Percentiles rank a stretch among this genome's conserved stretches.
Evolutionary conservation across 2,113 vertebrate genomes (phyloP).

Genomic region (Burhinus oedicnemus): DNA sequence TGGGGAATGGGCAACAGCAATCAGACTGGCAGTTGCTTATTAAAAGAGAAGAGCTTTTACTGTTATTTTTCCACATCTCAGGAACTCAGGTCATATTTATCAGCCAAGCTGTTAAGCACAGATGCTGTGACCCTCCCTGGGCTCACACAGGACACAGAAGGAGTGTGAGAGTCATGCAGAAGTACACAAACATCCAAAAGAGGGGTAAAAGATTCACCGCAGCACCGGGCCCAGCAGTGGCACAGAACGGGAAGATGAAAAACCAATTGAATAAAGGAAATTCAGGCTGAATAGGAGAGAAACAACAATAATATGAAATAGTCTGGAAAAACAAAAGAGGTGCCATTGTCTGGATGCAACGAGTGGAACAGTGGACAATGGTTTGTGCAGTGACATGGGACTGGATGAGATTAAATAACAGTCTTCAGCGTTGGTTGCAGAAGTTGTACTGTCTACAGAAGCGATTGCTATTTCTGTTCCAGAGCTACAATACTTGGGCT

Average conservation of each 20-base stretch:
- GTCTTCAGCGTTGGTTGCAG: not conserved
- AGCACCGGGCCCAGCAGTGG: not conserved
- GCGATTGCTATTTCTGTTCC: not conserved
- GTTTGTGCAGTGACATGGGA: not conserved
- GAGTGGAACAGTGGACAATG: not conserved
- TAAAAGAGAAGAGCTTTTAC: not conserved
- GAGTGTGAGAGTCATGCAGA: rapidly evolving
- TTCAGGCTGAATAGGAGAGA: not conserved
- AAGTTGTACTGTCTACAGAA: not conserved
- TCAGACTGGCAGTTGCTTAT: not conserved
- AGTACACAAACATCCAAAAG: not conserved
- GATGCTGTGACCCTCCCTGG: not conserved
- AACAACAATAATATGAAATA: not conserved
- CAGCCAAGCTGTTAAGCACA: not conserved
- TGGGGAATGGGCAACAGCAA: not conserved
- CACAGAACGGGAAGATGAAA: not conserved
- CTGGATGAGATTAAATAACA: not conserved
- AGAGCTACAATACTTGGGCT: not conserved
- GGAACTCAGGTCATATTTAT: not conserved
- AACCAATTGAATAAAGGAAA: not conserved
- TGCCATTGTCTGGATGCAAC: not conserved
- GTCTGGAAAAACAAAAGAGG: not conserved
- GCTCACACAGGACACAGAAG: not conserved
- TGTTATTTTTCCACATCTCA: not conserved
- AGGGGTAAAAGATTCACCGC: not conserved